Percentiles rank a stretch among this genome's conserved stretches.
Conservation (phyloP, 2,888 invertebrate genomes). For the Biston stratarius region DNA sequence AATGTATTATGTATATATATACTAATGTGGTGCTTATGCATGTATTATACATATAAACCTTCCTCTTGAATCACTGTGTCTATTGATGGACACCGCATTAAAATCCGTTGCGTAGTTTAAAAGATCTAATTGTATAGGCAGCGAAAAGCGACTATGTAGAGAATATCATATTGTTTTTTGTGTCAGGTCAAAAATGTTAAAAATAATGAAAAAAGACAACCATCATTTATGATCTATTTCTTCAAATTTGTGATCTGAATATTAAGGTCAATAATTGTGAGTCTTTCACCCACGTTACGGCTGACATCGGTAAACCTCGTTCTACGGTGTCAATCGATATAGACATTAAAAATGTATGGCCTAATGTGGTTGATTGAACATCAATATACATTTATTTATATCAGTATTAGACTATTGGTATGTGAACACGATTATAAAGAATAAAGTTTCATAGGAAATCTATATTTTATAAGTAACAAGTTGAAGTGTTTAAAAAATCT, state of each 20-base stretch:
- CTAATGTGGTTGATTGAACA: neutral
- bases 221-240: slow-evolving; percentile 1
- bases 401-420: neutral
- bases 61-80: too few relatives aligned
- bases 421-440: neutral
- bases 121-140: too few relatives aligned
- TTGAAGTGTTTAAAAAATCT: too few relatives aligned
- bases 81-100: too few relatives aligned
- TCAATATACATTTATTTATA: neutral
- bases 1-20: too few relatives aligned
- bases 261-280: slow-evolving; percentile 18
- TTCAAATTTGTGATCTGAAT: neutral
- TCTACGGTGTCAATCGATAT: slow-evolving; percentile 67
- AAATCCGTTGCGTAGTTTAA: too few relatives aligned
- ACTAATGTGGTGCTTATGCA: too few relatives aligned
- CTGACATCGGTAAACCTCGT: slow-evolving; percentile 9
- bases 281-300: slow-evolving; percentile 21
- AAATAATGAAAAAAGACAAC: neutral
- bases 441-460: neutral
- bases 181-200: too few relatives aligned
- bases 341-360: slow-evolving; percentile 65
- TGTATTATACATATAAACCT: too few relatives aligned
- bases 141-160: too few relatives aligned
- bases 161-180: too few relatives aligned
- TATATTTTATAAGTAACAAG: neutral